A percentile compares a stretch with the other conserved stretches of the same genome.
Conservation (phyloP, 2,888 invertebrate genomes). For the Cepaea hortensis region DNA sequence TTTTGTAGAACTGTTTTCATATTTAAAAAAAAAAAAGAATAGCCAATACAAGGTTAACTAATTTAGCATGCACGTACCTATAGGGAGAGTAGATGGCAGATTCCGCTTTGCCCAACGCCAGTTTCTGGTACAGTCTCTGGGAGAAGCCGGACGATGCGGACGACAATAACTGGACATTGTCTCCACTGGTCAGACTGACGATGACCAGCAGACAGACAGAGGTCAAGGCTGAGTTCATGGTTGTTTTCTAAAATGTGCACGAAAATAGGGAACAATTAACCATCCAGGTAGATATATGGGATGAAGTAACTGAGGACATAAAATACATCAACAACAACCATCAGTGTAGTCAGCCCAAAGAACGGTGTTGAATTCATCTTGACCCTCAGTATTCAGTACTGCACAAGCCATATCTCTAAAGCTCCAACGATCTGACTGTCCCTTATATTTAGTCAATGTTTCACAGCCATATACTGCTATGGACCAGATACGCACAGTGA, state of each 20-base stretch:
- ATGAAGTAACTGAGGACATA: neutral
- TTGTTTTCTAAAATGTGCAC: neutral
- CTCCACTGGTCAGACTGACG: neutral
- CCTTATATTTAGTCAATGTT: neutral
- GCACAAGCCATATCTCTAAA: too few relatives aligned
- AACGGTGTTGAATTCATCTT: neutral
- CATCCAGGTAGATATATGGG: neutral
- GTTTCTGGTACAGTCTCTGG: neutral
- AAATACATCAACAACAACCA: neutral
- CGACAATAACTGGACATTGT: neutral
- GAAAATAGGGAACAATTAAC: neutral
- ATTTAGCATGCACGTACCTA: neutral
- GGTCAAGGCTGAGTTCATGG: neutral
- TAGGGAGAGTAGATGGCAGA: conserved; percentile 10
- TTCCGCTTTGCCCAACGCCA: neutral
- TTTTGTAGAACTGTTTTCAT: too few relatives aligned
- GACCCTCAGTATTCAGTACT: too few relatives aligned
- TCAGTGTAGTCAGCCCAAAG: neutral
- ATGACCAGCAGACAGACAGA: neutral
- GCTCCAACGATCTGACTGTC: too few relatives aligned
- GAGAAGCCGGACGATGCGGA: neutral
- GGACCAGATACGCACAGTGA: too few relatives aligned
- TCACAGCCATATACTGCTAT: too few relatives aligned
- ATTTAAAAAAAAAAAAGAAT: too few relatives aligned
- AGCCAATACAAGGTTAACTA: too few relatives aligned